Evolutionary conservation across 2,888 invertebrate species (phyloP), one percentile per base, ranked within the genome.

Genomic region (Isoperla grammatica): DNA sequence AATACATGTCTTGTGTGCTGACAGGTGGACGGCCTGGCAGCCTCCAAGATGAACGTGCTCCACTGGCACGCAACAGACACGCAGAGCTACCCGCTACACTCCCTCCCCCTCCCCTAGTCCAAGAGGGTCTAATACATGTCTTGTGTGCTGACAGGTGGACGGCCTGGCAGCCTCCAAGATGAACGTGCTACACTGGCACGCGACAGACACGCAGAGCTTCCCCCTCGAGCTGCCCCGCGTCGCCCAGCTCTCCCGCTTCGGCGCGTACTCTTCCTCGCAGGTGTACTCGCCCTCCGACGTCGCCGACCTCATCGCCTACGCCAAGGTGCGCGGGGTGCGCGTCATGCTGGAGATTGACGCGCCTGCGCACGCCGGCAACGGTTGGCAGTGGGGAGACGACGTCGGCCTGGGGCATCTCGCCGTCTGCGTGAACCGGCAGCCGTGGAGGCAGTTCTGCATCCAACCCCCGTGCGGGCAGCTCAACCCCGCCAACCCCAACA

Each of bases 151-250:
- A 29, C 29, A 29, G 29, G 77, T 95, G 65, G 88, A 94, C 67
- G 94, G 84, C 1, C 91, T 96, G 88, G 87, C 89, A 1, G 81
- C 88, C 15, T 87, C 87, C 53, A 96, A 96, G 74, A 75, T 96
- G 78, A 96, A 96, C 71, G 89, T 93, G 0, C 82, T 96, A 46
- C 96, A 96, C 71, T 96, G 95, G 95, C 91, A 92, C 71, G 85
- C 85, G 0, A 88, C 90, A 0, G 96, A 96, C 74, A 85, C 91
- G 1, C 95, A 95, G 66, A 94, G 95, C 68, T 96, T 95, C 74
- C 95, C 96, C 0, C 78, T 94, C 69, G 86, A 88, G 69, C 84
- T 88, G 0, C 78, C 79, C n/a, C 78, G 84, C 42, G 81, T 87
- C 17, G 90, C 90, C 0, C 83, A 86, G 68, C 81, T 92, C 76